These are phyloP conservation scores for Corythoichthys haematopterus DNA, from an alignment of 2,113 vertebrate species.

Conservation along the genomic window DNA sequence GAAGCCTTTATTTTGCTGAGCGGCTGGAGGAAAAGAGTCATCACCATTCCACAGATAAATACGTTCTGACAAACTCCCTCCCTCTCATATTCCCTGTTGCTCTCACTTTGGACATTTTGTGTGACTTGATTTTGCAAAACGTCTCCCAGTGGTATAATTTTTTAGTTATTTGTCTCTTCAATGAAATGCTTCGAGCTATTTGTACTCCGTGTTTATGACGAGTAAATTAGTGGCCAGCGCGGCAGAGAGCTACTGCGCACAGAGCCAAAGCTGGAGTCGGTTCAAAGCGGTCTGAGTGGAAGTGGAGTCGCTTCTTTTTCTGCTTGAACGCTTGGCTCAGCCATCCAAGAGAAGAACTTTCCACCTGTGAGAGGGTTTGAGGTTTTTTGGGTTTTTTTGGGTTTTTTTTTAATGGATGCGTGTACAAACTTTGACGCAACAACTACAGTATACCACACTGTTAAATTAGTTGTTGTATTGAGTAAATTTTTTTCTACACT, in stretches of 20 bases:
- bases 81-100: slow-evolving; percentile 37
- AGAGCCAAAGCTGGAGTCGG: slow-evolving; percentile 12
- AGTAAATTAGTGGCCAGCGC: slow-evolving; percentile 2
- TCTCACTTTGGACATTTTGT: slow-evolving; percentile 23
- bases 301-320: slow-evolving; percentile 44
- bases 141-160: slow-evolving; percentile 19
- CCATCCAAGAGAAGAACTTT: slow-evolving; percentile 48
- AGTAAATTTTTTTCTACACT: too few species aligned
- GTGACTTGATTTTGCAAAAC: slow-evolving; percentile 23
- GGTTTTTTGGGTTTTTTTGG: slow-evolving; percentile 4
- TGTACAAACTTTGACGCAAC: slow-evolving; percentile 34
- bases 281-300: slow-evolving; percentile 21
- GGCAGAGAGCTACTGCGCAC: slow-evolving; percentile 14
- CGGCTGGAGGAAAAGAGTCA: slow-evolving; percentile 60
- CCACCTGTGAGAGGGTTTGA: slow-evolving; percentile 47
- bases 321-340: slow-evolving; percentile 51
- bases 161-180: slow-evolving; percentile 9
- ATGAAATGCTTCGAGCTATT: slow-evolving; percentile 3
- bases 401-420: slow-evolving; percentile 11
- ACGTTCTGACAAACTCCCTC: slow-evolving; percentile 49
- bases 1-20: slow-evolving; percentile 61
- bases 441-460: too few species aligned
- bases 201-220: slow-evolving; percentile 2
- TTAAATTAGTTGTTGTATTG: too few species aligned
- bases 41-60: slow-evolving; percentile 64